These are phyloP conservation scores for Zoanthus sansibaricus DNA, from an alignment of 92 coral and sea anemone genomes.

Conservation along the genomic window DNA sequence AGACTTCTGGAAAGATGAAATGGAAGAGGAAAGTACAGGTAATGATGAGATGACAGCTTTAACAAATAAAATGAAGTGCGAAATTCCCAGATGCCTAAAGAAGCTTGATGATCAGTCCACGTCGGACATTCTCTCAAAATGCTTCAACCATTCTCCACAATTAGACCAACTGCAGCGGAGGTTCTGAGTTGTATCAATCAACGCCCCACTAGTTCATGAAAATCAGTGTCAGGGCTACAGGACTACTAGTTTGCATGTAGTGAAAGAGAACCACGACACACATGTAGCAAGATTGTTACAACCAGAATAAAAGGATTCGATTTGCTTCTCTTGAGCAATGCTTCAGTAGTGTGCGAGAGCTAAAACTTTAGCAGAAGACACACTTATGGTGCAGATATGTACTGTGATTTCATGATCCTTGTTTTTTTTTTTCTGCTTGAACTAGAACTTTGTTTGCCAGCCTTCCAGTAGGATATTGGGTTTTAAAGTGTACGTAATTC, in stretches of 20 bases:
- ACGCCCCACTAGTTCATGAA: constrained; percentile 29
- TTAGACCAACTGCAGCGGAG: constrained; percentile 21
- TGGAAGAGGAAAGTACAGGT: no score
- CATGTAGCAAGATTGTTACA: constrained; percentile 35
- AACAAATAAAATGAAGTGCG: constrained; percentile 27
- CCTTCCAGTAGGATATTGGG: constrained; percentile 25
- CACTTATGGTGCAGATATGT: constrained; percentile 14
- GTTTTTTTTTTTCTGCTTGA: constrained; percentile 19
- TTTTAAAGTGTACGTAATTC: constrained; percentile 9
- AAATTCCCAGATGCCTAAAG: constrained; percentile 26
- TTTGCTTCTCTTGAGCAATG: constrained; percentile 25
- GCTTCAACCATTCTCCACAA: constrained; percentile 13
- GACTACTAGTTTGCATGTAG: constrained; percentile 30
- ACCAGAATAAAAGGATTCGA: constrained; percentile 30
- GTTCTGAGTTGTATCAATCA: constrained; percentile 26
- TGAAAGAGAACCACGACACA: constrained; percentile 36
- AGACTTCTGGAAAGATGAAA: constrained; percentile 20
- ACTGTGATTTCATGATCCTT: constrained; percentile 24
- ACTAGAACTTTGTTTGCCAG: constrained; percentile 26
- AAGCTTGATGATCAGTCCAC: constrained; percentile 27
- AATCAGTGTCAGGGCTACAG: constrained; percentile 41
- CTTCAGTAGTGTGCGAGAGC: constrained; percentile 31
- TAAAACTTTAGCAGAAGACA: constrained; percentile 36
- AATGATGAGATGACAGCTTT: neutral
- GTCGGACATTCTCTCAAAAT: constrained; percentile 10